phyloP scores from a whole-genome alignment of 2,797 vertebrate genomes.

The Sebastolobus alascanus region DNA sequence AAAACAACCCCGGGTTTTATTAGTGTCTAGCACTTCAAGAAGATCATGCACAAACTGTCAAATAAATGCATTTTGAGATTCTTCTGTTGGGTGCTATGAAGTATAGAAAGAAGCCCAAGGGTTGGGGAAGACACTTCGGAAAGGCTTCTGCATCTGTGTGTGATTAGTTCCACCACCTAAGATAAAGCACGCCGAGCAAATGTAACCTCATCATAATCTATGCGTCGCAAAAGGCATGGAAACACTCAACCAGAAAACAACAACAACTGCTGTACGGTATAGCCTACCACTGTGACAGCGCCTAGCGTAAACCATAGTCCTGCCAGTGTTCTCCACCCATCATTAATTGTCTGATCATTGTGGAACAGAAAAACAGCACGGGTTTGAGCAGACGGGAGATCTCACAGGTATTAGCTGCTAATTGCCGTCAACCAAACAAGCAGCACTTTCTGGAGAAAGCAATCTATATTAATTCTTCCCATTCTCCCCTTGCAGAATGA shows the following conservation, averaged over 20 bases:
- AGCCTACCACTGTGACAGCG: conserved; percentile 54
- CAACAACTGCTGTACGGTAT: conserved; percentile 54
- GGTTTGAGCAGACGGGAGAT: conserved; percentile 69
- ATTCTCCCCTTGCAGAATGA: conserved; percentile 76
- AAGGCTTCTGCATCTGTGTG: conserved; percentile 71
- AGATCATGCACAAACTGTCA: conserved; percentile 55
- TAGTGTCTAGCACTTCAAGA: conserved; percentile 61
- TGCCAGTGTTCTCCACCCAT: conserved; percentile 74
- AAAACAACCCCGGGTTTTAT: conserved; percentile 64
- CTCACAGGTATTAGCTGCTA: conserved; percentile 84
- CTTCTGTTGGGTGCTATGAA: conserved; percentile 55
- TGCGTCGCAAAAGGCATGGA: conserved; percentile 61
- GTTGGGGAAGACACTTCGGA: conserved; percentile 52
- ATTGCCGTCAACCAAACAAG: conserved; percentile 85
- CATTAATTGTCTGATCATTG: conserved; percentile 81
- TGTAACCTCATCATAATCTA: conserved; percentile 74
- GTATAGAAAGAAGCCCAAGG: conserved; percentile 50
- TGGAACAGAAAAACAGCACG: conserved; percentile 68
- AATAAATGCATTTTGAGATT: conserved; percentile 65
- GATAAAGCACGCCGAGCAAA: conserved; percentile 74
- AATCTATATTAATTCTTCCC: conserved; percentile 83
- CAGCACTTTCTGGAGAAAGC: conserved; percentile 83
- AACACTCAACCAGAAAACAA: conserved; percentile 62
- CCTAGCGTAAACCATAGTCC: conserved; percentile 48
- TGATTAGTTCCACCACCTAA: conserved; percentile 81